Percentiles rank a stretch among this genome's conserved stretches.
These are phyloP conservation scores for Empis stercorea DNA, from an alignment of 2,888 invertebrate genomes.

Conservation along the genomic window DNA sequence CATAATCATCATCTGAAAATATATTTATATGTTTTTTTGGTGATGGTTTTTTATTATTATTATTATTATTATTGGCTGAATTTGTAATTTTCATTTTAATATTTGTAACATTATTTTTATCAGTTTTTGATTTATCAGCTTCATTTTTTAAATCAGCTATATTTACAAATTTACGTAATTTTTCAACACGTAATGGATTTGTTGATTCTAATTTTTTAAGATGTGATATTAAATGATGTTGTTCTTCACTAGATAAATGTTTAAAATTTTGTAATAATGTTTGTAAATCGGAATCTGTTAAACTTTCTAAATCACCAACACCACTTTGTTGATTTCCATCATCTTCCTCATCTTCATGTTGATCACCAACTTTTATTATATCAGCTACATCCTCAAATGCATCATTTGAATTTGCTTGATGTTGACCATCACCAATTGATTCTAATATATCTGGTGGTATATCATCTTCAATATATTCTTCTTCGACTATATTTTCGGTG, in stretches of 20 bases:
- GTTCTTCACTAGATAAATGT: conserved; percentile 66
- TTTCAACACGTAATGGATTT: conserved; percentile 65
- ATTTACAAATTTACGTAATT: conserved; percentile 62
- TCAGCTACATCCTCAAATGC: not conserved
- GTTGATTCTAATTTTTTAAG: conserved; percentile 66
- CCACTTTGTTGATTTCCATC: conserved; percentile 17
- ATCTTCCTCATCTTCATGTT: conserved; percentile 18
- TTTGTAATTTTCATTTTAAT: conserved; percentile 8
- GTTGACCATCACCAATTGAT: not conserved
- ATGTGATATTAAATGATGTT: conserved; percentile 68
- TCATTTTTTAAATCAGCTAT: conserved; percentile 26
- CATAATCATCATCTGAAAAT: conserved; percentile 18
- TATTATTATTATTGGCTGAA: conserved; percentile 1
- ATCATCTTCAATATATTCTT: conserved; percentile 23
- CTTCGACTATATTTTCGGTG: conserved; percentile 21
- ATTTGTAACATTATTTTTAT: not conserved
- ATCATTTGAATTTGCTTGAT: not conserved
- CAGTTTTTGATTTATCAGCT: conserved; percentile 7
- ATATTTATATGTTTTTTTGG: conserved; percentile 15
- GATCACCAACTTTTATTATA: conserved; percentile 4
- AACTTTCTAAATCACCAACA: conserved; percentile 50
- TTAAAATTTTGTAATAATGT: conserved; percentile 69
- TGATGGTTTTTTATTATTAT: conserved; percentile 4
- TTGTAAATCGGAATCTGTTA: conserved; percentile 69
- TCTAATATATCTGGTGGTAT: conserved; percentile 7